Evolutionary conservation across 2,113 vertebrate genomes (phyloP).

Genomic region (Vanacampus margaritifer): DNA sequence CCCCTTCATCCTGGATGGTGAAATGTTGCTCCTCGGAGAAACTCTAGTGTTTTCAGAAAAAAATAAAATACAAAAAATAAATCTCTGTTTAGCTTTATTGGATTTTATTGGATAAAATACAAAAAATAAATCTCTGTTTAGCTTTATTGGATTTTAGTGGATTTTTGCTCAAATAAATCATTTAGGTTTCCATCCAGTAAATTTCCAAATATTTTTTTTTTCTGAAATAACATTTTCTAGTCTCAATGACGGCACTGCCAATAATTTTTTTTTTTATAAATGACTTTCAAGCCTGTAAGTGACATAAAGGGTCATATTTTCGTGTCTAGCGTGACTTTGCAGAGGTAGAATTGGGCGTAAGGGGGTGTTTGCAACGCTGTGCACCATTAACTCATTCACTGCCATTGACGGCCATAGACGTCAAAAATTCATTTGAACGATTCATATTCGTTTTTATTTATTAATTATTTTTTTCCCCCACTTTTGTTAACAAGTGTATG

Average conservation of each 20-base stretch:
- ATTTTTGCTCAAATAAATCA: slow-evolving; percentile 49
- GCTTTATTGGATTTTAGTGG: slow-evolving; percentile 41
- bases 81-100: slow-evolving; percentile 23
- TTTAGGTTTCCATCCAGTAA: slow-evolving; percentile 63
- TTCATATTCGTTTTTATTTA: too few species aligned
- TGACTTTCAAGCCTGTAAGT: slow-evolving; percentile 33
- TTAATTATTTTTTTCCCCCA: too few species aligned
- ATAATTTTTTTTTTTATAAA: slow-evolving; percentile 46
- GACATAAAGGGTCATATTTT: slow-evolving; percentile 4
- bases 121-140: slow-evolving; percentile 38
- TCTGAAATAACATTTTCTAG: slow-evolving; percentile 55
- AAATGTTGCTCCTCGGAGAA: slow-evolving; percentile 51
- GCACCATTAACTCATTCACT: too few species aligned
- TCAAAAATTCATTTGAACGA: too few species aligned
- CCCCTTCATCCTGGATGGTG: slow-evolving; percentile 49
- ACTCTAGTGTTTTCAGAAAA: slow-evolving; percentile 32
- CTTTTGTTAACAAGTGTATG: too few species aligned
- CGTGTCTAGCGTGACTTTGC: too few species aligned
- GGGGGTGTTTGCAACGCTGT: too few species aligned
- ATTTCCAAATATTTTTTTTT: slow-evolving; percentile 57
- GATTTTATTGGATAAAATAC: slow-evolving; percentile 39
- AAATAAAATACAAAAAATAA: slow-evolving; percentile 18
- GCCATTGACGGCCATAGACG: too few species aligned
- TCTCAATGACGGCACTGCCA: slow-evolving; percentile 49
- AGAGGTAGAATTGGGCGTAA: too few species aligned